These are phyloP conservation scores for Serinus canaria DNA, from an alignment of 2,113 vertebrate genomes.

Conservation along the genomic window DNA sequence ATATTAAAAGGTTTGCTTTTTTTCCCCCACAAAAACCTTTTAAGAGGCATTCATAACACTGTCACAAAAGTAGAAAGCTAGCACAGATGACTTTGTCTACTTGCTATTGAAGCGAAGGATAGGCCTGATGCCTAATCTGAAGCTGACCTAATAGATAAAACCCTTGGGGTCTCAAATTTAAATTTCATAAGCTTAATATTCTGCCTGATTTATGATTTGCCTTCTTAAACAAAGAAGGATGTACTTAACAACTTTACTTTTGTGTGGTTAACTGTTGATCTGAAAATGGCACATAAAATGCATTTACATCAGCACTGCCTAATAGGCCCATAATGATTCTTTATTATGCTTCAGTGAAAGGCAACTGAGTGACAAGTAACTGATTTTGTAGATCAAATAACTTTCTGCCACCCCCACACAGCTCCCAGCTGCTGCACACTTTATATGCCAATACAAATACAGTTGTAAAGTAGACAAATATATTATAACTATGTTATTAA, in stretches of 20 bases:
- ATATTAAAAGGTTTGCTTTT: background rate
- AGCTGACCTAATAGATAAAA: constrained; percentile 30
- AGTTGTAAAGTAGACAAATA: constrained; percentile 54
- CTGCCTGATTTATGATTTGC: constrained; percentile 53
- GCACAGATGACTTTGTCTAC: background rate
- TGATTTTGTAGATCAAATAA: constrained; percentile 63
- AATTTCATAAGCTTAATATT: constrained; percentile 57
- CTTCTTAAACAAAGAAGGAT: constrained; percentile 43
- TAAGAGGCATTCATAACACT: background rate
- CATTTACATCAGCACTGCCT: constrained; percentile 62
- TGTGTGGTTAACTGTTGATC: constrained; percentile 64
- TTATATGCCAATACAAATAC: constrained; percentile 58
- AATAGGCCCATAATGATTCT: constrained; percentile 66
- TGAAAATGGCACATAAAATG: constrained; percentile 63
- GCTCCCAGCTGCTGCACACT: constrained; percentile 26
- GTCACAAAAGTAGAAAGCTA: constrained; percentile 3
- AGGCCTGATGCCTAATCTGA: background rate
- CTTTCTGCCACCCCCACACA: constrained; percentile 45
- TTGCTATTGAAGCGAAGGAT: background rate
- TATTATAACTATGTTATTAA: constrained; percentile 43
- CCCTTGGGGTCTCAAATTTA: constrained; percentile 23
- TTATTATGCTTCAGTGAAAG: constrained; percentile 68
- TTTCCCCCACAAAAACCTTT: background rate
- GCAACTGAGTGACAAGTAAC: constrained; percentile 59
- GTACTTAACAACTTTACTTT: constrained; percentile 67